A percentile compares a stretch with the other conserved stretches of the same genome.
phyloP scores from a whole-genome alignment of 2,113 vertebrate species.

The Aldabrachelys gigantea region DNA sequence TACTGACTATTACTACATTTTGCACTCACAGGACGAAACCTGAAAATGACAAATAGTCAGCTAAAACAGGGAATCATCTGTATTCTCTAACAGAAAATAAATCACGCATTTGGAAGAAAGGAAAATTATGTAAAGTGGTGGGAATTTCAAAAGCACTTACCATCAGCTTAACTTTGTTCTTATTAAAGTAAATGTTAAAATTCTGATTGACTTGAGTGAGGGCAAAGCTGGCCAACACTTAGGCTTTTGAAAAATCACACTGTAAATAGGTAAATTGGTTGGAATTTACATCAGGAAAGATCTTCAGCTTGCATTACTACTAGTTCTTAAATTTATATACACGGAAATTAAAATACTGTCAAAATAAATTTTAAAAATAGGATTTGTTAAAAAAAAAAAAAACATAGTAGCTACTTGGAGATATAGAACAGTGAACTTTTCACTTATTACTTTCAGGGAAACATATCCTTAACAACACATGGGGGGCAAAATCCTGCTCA shows the following conservation, averaged over 20 bases:
- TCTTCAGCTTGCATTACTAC: not conserved
- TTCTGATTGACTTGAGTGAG: not conserved
- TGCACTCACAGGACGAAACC: not conserved
- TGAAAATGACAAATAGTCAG: not conserved
- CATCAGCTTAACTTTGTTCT: not conserved
- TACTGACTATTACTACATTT: not conserved
- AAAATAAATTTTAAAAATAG: not conserved
- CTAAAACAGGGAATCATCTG: rapidly evolving
- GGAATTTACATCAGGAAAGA: not conserved
- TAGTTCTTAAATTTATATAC: not conserved
- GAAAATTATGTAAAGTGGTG: not conserved
- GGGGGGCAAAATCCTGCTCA: not conserved
- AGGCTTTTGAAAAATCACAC: not conserved
- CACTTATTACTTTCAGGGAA: not conserved
- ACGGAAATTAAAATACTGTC: not conserved
- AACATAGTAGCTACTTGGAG: not conserved
- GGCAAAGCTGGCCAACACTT: not conserved
- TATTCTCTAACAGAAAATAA: not conserved
- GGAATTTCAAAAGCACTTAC: not conserved
- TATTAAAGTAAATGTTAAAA: not conserved
- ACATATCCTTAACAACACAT: not conserved
- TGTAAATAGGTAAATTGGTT: not conserved
- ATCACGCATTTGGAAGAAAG: not conserved
- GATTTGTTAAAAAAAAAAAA: not conserved
- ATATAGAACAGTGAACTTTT: not conserved